Base-by-base conservation (phyloP, 2,113 vertebrate genomes). In the Illadopsis cleaveri region DNA sequence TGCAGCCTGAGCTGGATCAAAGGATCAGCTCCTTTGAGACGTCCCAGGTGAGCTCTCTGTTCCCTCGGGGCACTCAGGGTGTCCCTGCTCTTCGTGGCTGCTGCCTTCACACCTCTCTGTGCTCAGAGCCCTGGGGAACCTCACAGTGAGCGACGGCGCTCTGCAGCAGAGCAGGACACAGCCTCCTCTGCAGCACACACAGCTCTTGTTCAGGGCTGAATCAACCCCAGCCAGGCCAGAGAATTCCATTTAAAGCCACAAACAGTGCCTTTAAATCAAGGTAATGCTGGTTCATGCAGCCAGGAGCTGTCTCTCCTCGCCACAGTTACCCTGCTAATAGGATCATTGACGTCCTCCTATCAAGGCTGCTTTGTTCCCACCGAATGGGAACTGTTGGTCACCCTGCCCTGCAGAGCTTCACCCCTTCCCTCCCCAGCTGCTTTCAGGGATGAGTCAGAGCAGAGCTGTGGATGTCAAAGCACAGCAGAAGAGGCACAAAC, bases 201-300 rank as follows among this genome's bases (percentile, higher is more conserved):
- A 82, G 86, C 84, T n/a, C 3, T 45, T 35, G 86, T 73, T 38
- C 15, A 1, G 12, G 40, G 53, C 81, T 86, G 75, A 83, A 56
- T 33, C 27, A 89, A 89, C 64, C 86, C 90, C 30, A 76, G 72
- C 61, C 51, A 23, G 70, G 79, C 56, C 78, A 28, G 69, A 82
- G 56, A 68, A 84, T 75, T 73, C 95, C 9, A 80, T 81, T 76
- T 53, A 65, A 61, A 97, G 93, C n/a, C 76, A 62, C 88, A 77
- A 79, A 68, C 7, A 0, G 20, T 30, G 54, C 76, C 91, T 95
- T 95, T 93, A 95, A 95, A 97, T 91, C 97, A 94, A 91, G 33
- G 12, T 27, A 94, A 93, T 40, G 75, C 87, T 15, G 45, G n/a
- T 4, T 1, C 0, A 5, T 15, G 45, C 4, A 28, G 66, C 86